These are phyloP conservation scores for Cinclus cinclus DNA, from an alignment of 2,113 vertebrate species.

Conservation along the genomic window DNA sequence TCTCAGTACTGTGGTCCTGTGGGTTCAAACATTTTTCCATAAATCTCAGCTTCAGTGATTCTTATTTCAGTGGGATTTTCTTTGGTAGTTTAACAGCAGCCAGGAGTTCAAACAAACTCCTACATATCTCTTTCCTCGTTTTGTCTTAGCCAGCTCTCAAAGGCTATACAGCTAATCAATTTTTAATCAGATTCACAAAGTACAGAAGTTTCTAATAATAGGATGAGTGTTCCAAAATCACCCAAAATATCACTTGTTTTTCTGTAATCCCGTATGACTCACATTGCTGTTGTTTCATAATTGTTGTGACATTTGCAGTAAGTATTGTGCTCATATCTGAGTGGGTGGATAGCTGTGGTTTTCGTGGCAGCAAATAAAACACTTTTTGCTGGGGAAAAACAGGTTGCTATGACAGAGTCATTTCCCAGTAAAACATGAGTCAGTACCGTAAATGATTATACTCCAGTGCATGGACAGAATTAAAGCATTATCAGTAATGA, in stretches of 20 bases:
- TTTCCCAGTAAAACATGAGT: conserved; percentile 66
- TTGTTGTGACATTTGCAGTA: conserved; percentile 69
- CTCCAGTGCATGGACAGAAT: conserved; percentile 2
- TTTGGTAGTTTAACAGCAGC: conserved; percentile 56
- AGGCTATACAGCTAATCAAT: conserved; percentile 45
- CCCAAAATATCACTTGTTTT: conserved; percentile 57
- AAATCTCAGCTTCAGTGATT: conserved; percentile 55
- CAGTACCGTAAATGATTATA: conserved; percentile 49
- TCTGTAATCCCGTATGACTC: conserved; percentile 51
- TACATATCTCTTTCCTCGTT: conserved; percentile 32
- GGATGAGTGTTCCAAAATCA: conserved; percentile 55
- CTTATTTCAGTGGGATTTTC: conserved; percentile 49
- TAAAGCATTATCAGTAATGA: conserved; percentile 38
- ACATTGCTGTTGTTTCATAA: conserved; percentile 68
- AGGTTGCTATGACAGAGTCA: conserved; percentile 59
- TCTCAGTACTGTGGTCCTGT: conserved; percentile 50
- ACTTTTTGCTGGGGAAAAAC: conserved; percentile 24
- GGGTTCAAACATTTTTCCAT: conserved; percentile 57
- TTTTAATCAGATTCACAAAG: conserved; percentile 55
- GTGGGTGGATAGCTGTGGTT: conserved; percentile 44
- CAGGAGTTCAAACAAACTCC: neutral
- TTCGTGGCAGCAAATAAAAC: conserved; percentile 65
- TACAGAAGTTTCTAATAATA: conserved; percentile 67
- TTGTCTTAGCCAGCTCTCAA: conserved; percentile 33
- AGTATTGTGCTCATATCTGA: conserved; percentile 56